phyloP scores from a whole-genome alignment of 2,888 invertebrate species.

The Drosophila tripunctata region DNA sequence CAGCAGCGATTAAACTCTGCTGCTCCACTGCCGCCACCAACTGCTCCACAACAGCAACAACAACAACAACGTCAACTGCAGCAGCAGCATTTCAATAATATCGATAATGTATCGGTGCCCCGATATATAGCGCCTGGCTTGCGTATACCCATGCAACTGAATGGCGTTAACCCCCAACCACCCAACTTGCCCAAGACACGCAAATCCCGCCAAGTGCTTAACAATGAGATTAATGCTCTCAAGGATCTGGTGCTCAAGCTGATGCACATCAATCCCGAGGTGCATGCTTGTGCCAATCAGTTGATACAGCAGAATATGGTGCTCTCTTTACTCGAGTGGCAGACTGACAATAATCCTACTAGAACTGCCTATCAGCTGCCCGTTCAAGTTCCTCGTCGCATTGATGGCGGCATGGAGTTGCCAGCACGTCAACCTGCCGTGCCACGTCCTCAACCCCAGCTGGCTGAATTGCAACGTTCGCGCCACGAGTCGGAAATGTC shows the following conservation, averaged over 20 bases:
- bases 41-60: not conserved
- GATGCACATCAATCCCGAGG: slow-evolving; percentile 26
- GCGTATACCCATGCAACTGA: not conserved
- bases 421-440: slow-evolving; percentile 10
- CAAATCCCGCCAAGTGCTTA: slow-evolving; percentile 40
- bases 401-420: slow-evolving; percentile 43
- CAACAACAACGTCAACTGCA: not conserved
- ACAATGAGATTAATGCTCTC: slow-evolving; percentile 56
- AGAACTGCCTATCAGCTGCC: not conserved
- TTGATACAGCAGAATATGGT: slow-evolving; percentile 57
- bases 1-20: not conserved
- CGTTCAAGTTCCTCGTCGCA: slow-evolving; percentile 15
- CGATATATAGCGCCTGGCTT: not conserved
- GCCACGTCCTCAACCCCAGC: slow-evolving; percentile 5
- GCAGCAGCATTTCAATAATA: not conserved
- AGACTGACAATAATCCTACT: not conserved
- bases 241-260: slow-evolving; percentile 50
- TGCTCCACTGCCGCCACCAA: not conserved
- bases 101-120: slow-evolving; percentile 2
- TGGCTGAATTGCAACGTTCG: not conserved
- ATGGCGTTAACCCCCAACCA: too few species aligned
- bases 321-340: slow-evolving; percentile 57
- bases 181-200: slow-evolving; percentile 6
- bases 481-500: slow-evolving; percentile 59
- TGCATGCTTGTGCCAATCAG: slow-evolving; percentile 43